Evolutionary conservation across 2,888 invertebrate species (phyloP), one percentile per base, ranked within the genome.

Genomic region (Eustalomyia histrio): DNA sequence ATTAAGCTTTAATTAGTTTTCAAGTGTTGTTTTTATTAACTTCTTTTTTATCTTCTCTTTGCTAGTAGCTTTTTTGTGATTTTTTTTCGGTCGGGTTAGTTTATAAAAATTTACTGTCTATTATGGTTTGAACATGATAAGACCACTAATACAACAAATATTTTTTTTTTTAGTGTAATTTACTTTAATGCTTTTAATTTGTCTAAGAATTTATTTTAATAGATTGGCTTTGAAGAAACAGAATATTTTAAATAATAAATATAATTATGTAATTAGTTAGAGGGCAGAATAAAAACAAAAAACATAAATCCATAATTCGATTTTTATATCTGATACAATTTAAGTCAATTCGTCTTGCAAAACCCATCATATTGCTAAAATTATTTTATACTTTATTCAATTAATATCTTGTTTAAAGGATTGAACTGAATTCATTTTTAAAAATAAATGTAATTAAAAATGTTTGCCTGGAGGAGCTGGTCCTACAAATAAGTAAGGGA

Each of bases 1-100:
- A 89, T 89, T 89, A 87, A 86, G 84, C 87, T 88, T 89, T 88
- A 88, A 88, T 88, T 88, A 88, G 88, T 88, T 88, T 88, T 89
- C 88, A 88, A 88, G 88, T 88, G 89, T 84, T 87, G 84, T 86
- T 88, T 88, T 87, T 86, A 88, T 87, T 83, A 83, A 78, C 81
- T 84, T 81, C 35, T 18, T 67, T 61, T 75, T 68, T 47, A 43
- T 50, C 53, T 52, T 55, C 57, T 47, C 47, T 63, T 21, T 35
- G 24, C 63, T 58, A 43, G 33, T 61, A 50, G 1, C 29, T 35
- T 21, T 61, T 72, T 74, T 79, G 47, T 39, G 65, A 79, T 52
- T 55, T 53, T 39, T 58, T 64, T 63, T 76, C 55, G 76, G 85
- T 83, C 82, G 83, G 67, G 84, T 85, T 84, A 85, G 86, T 85